phyloP scores from a whole-genome alignment of 2,888 invertebrate species.

The Drosophila parthenogenetica region DNA sequence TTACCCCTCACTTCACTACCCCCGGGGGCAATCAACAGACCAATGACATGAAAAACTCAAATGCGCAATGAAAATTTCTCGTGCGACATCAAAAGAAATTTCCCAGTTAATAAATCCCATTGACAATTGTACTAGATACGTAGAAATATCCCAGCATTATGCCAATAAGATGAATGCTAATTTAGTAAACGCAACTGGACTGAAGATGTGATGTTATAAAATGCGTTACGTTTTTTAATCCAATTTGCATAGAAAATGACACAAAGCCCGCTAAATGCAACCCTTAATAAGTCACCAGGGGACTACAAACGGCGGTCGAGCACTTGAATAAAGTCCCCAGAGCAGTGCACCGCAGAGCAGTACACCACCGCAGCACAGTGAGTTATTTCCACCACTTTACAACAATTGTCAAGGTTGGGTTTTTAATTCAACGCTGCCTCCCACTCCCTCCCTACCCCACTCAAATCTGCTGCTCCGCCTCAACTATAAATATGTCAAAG shows the following conservation, averaged over 20 bases:
- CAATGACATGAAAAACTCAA: conserved; percentile 32
- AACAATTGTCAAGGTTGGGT: conserved; percentile 78
- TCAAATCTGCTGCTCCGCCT: conserved; percentile 12
- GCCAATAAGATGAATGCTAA: conserved; percentile 73
- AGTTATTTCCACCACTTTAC: conserved; percentile 69
- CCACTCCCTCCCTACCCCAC: not conserved
- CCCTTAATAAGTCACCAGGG: conserved; percentile 82
- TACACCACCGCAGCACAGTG: not conserved
- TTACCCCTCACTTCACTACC: conserved; percentile 35
- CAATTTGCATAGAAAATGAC: conserved; percentile 82
- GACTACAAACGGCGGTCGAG: conserved; percentile 70
- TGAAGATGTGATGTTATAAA: conserved; percentile 48
- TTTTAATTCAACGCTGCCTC: conserved; percentile 13
- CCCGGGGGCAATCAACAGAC: conserved; percentile 13
- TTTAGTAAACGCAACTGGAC: conserved; percentile 63
- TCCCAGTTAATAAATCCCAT: conserved; percentile 76
- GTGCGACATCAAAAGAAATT: conserved; percentile 78
- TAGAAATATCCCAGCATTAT: conserved; percentile 55
- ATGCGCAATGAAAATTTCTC: conserved; percentile 65
- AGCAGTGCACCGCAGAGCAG: conserved; percentile 40
- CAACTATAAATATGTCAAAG: conserved; percentile 81
- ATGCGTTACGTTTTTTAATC: conserved; percentile 78
- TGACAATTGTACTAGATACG: conserved; percentile 42
- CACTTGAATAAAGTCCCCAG: conserved; percentile 78
- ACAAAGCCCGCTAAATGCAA: conserved; percentile 82